Percentiles rank a stretch among this genome's conserved stretches.
Conservation (phyloP, 1,140 invertebrate species). For the Bombus soroeensis region DNA sequence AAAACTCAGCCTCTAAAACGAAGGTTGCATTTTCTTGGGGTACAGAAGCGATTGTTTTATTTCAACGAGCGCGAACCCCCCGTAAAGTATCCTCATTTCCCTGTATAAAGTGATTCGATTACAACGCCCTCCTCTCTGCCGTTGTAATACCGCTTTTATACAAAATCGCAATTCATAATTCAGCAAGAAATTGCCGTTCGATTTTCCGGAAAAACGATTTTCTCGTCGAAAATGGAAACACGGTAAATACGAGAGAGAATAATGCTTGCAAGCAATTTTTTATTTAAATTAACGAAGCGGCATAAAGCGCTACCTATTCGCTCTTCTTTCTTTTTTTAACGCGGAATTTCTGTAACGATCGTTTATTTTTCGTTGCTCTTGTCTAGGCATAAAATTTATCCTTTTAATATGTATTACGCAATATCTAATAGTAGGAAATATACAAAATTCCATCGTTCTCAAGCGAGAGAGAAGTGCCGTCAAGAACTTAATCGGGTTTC, state of each 20-base stretch:
- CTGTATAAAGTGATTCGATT: conserved; percentile 41
- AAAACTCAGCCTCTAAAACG: not conserved
- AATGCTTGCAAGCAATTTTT: conserved; percentile 6
- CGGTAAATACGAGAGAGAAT: not conserved
- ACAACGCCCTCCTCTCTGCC: conserved; percentile 1
- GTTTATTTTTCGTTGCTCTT: not conserved
- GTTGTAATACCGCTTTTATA: conserved; percentile 38
- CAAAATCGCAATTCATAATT: conserved; percentile 45
- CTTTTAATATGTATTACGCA: not conserved
- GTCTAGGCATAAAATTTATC: not conserved
- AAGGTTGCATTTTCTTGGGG: conserved; percentile 11
- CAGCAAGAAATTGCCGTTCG: conserved; percentile 37
- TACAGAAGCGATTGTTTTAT: conserved; percentile 12
- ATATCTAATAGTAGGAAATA: not conserved
- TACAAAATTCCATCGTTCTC: not conserved
- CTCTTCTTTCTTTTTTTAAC: not conserved
- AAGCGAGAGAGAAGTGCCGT: not conserved
- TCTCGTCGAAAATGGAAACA: not conserved
- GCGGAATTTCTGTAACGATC: not conserved
- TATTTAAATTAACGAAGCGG: not conserved
- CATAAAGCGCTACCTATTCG: not conserved
- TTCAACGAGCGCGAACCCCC: conserved; percentile 14
- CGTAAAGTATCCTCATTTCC: conserved; percentile 41
- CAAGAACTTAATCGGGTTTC: not conserved
- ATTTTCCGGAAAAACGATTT: conserved; percentile 29